Conservation (phyloP, 2,888 invertebrate genomes). For the Limnephilus auricula region DNA sequence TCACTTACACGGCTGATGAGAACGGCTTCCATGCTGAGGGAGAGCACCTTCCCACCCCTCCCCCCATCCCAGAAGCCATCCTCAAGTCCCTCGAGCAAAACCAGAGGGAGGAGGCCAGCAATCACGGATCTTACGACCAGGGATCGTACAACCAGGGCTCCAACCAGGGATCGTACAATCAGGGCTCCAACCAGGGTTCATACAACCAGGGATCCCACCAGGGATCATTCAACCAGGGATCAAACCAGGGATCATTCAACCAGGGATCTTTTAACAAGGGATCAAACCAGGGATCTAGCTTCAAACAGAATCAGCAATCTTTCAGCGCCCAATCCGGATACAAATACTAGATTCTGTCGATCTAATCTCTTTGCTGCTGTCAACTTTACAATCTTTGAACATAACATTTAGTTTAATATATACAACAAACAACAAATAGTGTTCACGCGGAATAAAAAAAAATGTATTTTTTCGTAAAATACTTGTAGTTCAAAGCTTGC, state of each 20-base stretch:
- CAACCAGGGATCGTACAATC: constrained; percentile 36
- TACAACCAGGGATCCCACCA: not conserved
- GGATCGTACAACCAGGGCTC: constrained; percentile 26
- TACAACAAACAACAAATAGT: too few species aligned
- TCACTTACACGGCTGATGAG: constrained; percentile 79
- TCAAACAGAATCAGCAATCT: constrained; percentile 24
- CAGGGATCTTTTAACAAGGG: not conserved
- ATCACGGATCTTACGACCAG: not conserved
- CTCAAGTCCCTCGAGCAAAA: constrained; percentile 74
- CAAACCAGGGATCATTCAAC: not conserved
- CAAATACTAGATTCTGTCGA: constrained; percentile 46
- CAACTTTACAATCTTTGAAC: too few species aligned
- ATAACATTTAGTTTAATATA: too few species aligned
- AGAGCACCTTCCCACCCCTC: constrained; percentile 78
- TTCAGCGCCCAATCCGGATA: constrained; percentile 53
- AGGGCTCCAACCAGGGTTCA: not conserved
- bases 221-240: not conserved
- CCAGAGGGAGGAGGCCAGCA: constrained; percentile 57
- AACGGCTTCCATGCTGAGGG: constrained; percentile 78
- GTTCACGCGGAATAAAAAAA: too few species aligned
- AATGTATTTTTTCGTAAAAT: too few species aligned
- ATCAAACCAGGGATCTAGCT: not conserved
- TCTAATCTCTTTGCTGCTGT: too few species aligned
- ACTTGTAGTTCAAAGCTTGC: too few species aligned
- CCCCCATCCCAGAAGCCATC: constrained; percentile 80